Percentiles rank a stretch among this genome's conserved stretches.
phyloP scores from a whole-genome alignment of 1,140 invertebrate species.

The Eufriesea mexicana region DNA sequence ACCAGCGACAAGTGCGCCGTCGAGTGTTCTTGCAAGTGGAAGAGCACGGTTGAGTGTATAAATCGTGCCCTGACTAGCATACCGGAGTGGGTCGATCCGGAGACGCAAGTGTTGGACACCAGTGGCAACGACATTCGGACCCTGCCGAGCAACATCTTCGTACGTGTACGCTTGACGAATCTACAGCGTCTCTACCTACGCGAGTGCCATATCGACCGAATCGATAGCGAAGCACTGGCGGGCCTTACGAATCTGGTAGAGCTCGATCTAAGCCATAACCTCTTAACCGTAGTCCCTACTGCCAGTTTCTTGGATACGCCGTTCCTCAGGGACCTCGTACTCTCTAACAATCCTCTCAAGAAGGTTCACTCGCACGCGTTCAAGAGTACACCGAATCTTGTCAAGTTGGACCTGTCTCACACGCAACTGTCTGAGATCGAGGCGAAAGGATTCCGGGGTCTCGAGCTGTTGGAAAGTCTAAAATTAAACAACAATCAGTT shows the following conservation, averaged over 20 bases:
- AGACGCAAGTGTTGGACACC: slow-evolving; percentile 94
- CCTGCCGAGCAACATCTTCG: slow-evolving; percentile 91
- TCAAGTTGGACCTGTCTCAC: slow-evolving; percentile 92
- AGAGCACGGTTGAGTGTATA: slow-evolving; percentile 93
- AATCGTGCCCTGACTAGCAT: slow-evolving; percentile 91
- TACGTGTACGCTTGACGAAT: slow-evolving; percentile 90
- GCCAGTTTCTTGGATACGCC: slow-evolving; percentile 89
- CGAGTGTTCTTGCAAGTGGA: slow-evolving; percentile 95
- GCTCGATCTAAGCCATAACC: slow-evolving; percentile 92
- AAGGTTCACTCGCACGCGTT: slow-evolving; percentile 91
- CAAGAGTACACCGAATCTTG: slow-evolving; percentile 87
- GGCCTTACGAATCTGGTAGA: slow-evolving; percentile 94
- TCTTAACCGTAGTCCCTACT: slow-evolving; percentile 90
- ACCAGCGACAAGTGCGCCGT: slow-evolving; percentile 85
- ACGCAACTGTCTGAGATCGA: slow-evolving; percentile 90
- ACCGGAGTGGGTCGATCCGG: slow-evolving; percentile 91
- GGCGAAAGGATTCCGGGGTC: slow-evolving; percentile 89
- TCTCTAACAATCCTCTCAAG: slow-evolving; percentile 91
- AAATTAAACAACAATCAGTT: slow-evolving; percentile 92
- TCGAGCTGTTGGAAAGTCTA: slow-evolving; percentile 90
- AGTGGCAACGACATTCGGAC: slow-evolving; percentile 93
- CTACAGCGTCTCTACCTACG: slow-evolving; percentile 92
- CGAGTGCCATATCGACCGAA: slow-evolving; percentile 91
- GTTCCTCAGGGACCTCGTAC: slow-evolving; percentile 90
- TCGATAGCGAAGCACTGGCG: slow-evolving; percentile 91